Evolutionary conservation across 2,888 invertebrate genomes (phyloP).

Genomic region (Cephus nigrinus): DNA sequence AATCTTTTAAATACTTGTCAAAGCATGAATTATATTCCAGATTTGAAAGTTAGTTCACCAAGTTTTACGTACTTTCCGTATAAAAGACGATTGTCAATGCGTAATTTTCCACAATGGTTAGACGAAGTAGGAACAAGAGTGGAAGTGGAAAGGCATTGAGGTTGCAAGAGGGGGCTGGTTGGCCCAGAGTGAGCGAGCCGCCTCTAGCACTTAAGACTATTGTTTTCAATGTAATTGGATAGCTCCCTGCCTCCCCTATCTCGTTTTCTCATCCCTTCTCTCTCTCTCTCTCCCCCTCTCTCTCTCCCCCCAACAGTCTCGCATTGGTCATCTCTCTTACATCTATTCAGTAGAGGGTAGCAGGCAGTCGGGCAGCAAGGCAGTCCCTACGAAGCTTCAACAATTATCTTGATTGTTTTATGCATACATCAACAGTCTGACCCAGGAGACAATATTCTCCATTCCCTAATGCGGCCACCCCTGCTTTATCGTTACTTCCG

Average conservation of each 20-base stretch:
- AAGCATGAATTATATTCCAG: not conserved
- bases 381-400: conserved; percentile 56
- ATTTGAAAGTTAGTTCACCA: not conserved
- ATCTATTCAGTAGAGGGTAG: conserved; percentile 30
- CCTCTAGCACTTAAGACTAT: conserved; percentile 68
- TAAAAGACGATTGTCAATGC: not conserved
- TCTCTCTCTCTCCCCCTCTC: conserved; percentile 15
- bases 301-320: conserved; percentile 9
- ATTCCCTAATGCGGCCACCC: conserved; percentile 9
- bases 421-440: conserved; percentile 56
- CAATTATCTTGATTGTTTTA: conserved; percentile 67
- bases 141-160: conserved; percentile 2
- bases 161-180: conserved; percentile 21
- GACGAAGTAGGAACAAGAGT: not conserved
- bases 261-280: conserved; percentile 18
- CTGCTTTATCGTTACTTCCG: not conserved
- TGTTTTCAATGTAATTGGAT: conserved; percentile 70
- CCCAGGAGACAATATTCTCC: conserved; percentile 22
- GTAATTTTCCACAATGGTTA: not conserved
- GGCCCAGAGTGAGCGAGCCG: conserved; percentile 50
- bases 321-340: conserved; percentile 11
- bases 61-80: not conserved
- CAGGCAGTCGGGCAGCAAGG: conserved; percentile 37
- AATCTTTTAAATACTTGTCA: too few relatives aligned
- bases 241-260: conserved; percentile 46